These are phyloP conservation scores for Trinorchestia longiramus DNA, from an alignment of 1,140 invertebrate genomes.

Conservation along the genomic window DNA sequence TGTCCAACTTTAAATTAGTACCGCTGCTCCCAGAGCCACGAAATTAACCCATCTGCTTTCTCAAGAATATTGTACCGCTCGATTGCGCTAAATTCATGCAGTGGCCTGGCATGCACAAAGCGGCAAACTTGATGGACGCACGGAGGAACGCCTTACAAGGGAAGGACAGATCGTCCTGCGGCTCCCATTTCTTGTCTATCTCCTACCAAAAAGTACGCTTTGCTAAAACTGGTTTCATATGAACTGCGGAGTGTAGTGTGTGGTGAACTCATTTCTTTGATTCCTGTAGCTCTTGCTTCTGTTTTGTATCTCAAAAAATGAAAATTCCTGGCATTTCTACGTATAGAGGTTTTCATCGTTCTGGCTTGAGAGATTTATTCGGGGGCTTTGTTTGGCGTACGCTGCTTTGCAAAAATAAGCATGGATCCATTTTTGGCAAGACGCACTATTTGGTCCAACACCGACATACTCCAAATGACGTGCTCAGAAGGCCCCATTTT, in stretches of 20 bases:
- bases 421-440: background rate
- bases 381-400: background rate
- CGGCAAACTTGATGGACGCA: background rate
- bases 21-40: background rate
- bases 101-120: background rate
- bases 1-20: background rate
- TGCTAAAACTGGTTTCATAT: background rate
- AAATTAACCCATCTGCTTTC: background rate
- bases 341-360: background rate
- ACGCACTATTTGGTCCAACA: background rate
- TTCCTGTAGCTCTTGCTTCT: background rate
- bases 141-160: background rate
- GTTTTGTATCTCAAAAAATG: background rate
- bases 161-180: background rate
- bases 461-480: background rate
- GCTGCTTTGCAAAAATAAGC: background rate
- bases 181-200: background rate
- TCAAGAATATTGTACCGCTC: background rate
- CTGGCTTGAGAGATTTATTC: background rate
- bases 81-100: background rate
- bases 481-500: slow-evolving; percentile 6
- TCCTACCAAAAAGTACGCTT: background rate
- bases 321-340: background rate
- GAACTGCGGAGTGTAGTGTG: background rate
- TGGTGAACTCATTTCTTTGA: background rate